Evolutionary conservation across 2,113 vertebrate genomes (phyloP).

Genomic region (Daboia siamensis): DNA sequence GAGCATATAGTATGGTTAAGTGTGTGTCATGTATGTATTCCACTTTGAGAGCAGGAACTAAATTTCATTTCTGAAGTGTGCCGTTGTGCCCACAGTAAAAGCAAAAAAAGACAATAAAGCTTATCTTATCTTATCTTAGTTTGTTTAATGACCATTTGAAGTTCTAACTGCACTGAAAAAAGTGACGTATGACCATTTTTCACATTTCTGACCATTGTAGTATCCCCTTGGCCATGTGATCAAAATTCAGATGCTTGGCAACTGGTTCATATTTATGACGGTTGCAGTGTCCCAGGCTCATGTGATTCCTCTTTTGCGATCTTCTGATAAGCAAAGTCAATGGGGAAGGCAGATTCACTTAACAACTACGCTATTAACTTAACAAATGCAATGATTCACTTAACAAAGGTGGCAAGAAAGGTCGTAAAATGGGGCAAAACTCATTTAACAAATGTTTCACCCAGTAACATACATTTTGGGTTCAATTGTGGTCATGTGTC

Average conservation of each 20-base stretch:
- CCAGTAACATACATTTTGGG: neutral
- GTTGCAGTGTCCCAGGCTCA: neutral
- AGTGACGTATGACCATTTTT: neutral
- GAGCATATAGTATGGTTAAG: too few relatives aligned
- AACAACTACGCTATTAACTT: neutral
- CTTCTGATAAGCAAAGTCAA: neutral
- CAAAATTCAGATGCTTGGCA: too few relatives aligned
- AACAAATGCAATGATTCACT: neutral
- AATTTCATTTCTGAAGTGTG: too few relatives aligned
- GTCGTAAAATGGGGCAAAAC: neutral
- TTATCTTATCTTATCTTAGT: neutral
- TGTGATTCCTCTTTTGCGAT: neutral
- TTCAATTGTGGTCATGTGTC: neutral
- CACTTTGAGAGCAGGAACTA: too few relatives aligned
- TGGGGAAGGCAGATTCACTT: neutral
- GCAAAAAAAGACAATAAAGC: too few relatives aligned
- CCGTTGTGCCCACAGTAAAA: too few relatives aligned
- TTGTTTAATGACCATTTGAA: neutral
- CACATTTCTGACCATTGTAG: too few relatives aligned
- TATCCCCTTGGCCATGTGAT: too few relatives aligned
- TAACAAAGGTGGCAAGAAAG: neutral
- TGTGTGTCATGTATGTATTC: too few relatives aligned
- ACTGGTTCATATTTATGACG: neutral
- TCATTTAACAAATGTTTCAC: neutral
- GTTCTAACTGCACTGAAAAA: neutral